A percentile compares a stretch with the other conserved stretches of the same genome.
Evolutionary conservation across 1,140 invertebrate genomes (phyloP).

Genomic region (Scaptomyza pallida): DNA sequence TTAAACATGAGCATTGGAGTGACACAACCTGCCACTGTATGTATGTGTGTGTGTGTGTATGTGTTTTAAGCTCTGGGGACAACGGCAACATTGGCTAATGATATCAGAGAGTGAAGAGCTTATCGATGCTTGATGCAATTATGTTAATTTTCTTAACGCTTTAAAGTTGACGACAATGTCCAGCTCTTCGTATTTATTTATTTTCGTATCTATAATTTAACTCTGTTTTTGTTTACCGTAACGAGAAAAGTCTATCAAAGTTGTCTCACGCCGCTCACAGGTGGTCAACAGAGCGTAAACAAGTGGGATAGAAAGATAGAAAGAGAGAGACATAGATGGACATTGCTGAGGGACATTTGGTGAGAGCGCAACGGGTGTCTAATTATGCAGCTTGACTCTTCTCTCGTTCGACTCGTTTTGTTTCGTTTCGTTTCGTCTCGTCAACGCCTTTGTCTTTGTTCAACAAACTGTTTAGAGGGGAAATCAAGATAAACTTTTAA

Average conservation of each 20-base stretch:
- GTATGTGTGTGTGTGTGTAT: not conserved
- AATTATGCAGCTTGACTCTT: constrained; percentile 68
- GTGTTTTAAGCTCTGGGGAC: no score
- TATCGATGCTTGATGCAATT: constrained; percentile 80
- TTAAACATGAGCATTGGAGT: constrained; percentile 65
- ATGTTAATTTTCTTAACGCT: constrained; percentile 69
- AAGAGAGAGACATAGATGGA: constrained; percentile 32
- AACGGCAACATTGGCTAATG: constrained; percentile 47
- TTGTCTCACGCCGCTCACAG: constrained; percentile 61
- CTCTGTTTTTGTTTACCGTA: constrained; percentile 45
- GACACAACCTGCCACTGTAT: constrained; percentile 25
- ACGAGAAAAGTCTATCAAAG: constrained; percentile 53
- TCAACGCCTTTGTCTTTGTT: constrained; percentile 65
- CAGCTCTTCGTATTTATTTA: constrained; percentile 26
- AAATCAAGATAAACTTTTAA: constrained; percentile 82
- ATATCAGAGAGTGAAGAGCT: constrained; percentile 58
- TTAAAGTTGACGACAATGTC: constrained; percentile 56
- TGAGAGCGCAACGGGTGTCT: constrained; percentile 64
- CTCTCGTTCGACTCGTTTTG: not conserved
- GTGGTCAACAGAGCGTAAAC: constrained; percentile 81
- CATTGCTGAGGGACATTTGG: constrained; percentile 6
- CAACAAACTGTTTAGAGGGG: constrained; percentile 73
- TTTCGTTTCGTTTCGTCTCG: not conserved
- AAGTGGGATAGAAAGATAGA: constrained; percentile 41
- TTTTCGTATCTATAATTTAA: not conserved